Evolutionary conservation across 2,797 vertebrate species (phyloP).

Genomic region (Malurus leucopterus): DNA sequence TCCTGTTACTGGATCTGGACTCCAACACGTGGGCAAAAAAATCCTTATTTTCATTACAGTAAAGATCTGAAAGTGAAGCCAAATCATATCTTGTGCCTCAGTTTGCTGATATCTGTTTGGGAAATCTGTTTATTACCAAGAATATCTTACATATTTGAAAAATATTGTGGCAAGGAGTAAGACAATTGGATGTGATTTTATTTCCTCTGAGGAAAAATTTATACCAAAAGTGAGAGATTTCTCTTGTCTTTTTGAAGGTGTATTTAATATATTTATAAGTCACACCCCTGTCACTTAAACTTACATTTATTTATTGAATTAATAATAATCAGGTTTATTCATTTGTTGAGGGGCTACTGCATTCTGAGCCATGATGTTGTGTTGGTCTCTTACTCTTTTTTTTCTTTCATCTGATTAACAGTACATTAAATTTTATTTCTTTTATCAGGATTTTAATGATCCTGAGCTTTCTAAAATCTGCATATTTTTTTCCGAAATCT

Average conservation of each 20-base stretch:
- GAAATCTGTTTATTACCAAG: neutral
- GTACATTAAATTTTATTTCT: neutral
- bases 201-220: neutral
- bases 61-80: neutral
- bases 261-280: neutral
- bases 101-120: neutral
- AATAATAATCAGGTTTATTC: neutral
- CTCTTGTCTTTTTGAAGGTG: neutral
- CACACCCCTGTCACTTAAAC: neutral
- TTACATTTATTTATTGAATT: neutral
- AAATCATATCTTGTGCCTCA: neutral
- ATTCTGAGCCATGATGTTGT: neutral
- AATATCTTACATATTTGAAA: neutral
- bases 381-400: neutral
- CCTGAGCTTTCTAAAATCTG: neutral
- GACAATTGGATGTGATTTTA: rapidly evolving
- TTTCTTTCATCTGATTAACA: neutral
- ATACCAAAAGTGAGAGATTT: neutral
- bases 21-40: neutral
- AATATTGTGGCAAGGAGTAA: neutral
- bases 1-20: neutral
- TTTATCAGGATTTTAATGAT: neutral
- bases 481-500: neutral
- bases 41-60: neutral
- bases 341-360: neutral